Evolutionary conservation across 2,113 vertebrate genomes (phyloP).

Genomic region (Nanger granti): DNA sequence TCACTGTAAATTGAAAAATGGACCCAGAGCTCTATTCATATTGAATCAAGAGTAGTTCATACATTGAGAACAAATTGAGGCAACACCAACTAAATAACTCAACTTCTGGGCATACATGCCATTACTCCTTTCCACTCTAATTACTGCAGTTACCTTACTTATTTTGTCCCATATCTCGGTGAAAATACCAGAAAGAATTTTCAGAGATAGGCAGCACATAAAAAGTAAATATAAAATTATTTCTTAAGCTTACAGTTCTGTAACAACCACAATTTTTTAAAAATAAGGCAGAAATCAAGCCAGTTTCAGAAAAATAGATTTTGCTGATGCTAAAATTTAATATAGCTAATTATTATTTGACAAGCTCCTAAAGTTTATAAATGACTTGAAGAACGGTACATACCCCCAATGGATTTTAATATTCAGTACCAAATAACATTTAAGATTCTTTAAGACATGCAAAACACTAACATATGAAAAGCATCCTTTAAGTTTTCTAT

Average conservation of each 20-base stretch:
- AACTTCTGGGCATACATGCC: neutral
- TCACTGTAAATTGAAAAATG: neutral
- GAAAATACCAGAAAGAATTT: neutral
- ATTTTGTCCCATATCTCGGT: neutral
- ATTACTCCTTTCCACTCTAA: neutral
- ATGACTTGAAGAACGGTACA: neutral
- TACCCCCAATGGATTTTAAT: neutral
- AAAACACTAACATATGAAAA: neutral
- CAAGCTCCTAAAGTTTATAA: neutral
- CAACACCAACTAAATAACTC: neutral
- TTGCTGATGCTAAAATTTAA: neutral
- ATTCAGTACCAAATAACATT: neutral
- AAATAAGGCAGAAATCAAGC: slow-evolving; percentile 8
- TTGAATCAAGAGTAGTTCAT: neutral
- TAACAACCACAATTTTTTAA: neutral
- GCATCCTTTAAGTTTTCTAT: neutral
- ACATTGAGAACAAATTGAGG: neutral
- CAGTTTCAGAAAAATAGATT: neutral
- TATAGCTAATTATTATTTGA: neutral
- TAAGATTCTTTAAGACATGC: neutral
- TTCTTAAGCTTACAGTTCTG: neutral
- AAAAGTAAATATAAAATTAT: neutral
- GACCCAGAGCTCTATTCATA: neutral
- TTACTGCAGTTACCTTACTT: neutral
- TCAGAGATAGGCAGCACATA: neutral